Base-by-base conservation (phyloP, 2,797 vertebrate species). In the Clarias laeviceps region DNA sequence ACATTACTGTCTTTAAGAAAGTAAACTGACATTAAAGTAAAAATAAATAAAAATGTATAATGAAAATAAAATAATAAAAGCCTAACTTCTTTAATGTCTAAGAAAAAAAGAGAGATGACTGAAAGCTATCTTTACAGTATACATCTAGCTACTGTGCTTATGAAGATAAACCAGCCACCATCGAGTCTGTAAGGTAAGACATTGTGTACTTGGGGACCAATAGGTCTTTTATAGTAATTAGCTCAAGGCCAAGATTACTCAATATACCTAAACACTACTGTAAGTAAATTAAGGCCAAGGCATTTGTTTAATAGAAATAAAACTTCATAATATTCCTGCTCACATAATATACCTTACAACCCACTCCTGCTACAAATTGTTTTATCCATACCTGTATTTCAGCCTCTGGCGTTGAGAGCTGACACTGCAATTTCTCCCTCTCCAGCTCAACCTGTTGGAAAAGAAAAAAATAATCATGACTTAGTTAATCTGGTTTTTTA, bases 381-480 rank as follows among this genome's bases (percentile, higher is more conserved):
- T 62, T 78, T 56, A 82, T 81, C 12, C 59, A n/a, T 64, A 91
- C 91, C 88, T 85, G 88, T 4, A 82, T 69, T 80, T 85, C 85
- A 37, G 87, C 61, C 64, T 84, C 57, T 4, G 87, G 82, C 56
- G 17, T 82, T 32, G 85, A 85, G 57, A 90, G 82, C 76, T 88
- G 88, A 82, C 62, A 68, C 29, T 66, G 85, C 15, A 89, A 62
- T 70, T 83, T 89, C 62, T 78, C 85, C 78, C 90, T 87, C 83
- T 91, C 89, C 57, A 88, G 59, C 85, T 91, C 90, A 86, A 90
- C 87, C 91, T 90, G 81, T 18, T 62, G 57, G 14, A 79, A 40
- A 62, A 73, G 9, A 57, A 0, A 56, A 59, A 17, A 27, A 65
- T 22, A 56, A 56, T 73, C 34, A 24, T 14, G 20, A 40, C 9